These are phyloP conservation scores for Nematolebias whitei DNA, from an alignment of 2,113 vertebrate genomes.

Conservation along the genomic window DNA sequence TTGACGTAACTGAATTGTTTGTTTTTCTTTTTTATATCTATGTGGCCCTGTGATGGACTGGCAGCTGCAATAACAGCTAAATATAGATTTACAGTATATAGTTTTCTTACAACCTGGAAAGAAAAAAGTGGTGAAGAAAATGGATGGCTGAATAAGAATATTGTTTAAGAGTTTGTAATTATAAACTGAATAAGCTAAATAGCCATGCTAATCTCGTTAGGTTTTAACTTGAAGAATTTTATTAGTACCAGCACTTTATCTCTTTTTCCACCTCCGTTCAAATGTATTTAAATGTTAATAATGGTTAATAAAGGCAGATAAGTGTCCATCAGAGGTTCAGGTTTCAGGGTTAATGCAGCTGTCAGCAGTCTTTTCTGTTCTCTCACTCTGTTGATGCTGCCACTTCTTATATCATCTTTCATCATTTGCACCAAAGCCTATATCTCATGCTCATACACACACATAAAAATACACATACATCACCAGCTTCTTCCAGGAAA, in stretches of 20 bases:
- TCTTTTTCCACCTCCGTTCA: constrained; percentile 10
- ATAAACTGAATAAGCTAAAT: no score
- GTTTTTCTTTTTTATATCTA: no score
- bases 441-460: constrained; percentile 8
- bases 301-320: constrained; percentile 38
- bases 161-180: no score
- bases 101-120: no score
- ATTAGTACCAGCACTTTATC: not conserved
- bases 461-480: constrained; percentile 6
- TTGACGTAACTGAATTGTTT: no score
- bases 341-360: constrained; percentile 56
- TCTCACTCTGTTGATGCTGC: constrained; percentile 15
- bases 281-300: constrained; percentile 39
- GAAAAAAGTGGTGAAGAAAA: no score
- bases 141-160: no score
- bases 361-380: constrained; percentile 34
- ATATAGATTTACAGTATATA: no score
- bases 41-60: no score
- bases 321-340: constrained; percentile 35
- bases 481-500: constrained; percentile 66
- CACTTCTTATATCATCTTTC: constrained; percentile 67
- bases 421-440: constrained; percentile 59
- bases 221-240: not conserved
- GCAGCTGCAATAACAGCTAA: no score
- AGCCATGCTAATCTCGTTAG: no score